Evolutionary conservation across 2,797 vertebrate genomes (phyloP).

Genomic region (Pangasius mekongensis): DNA sequence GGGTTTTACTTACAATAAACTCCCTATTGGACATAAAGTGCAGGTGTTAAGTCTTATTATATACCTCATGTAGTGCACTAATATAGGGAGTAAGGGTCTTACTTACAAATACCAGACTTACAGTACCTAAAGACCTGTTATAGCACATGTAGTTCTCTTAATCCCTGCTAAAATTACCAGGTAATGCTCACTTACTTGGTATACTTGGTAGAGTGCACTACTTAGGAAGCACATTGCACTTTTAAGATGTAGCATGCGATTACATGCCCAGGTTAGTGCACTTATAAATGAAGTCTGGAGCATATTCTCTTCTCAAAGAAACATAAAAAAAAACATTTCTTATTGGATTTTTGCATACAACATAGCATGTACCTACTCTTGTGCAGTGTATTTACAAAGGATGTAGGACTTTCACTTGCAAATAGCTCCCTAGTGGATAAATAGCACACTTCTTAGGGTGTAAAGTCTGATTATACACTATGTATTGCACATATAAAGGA

Average conservation of each 20-base stretch:
- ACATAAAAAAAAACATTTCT: too few species aligned
- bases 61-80: background rate
- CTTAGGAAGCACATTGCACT: background rate
- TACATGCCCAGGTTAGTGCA: background rate
- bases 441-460: background rate
- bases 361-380: too few species aligned
- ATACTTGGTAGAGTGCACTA: background rate
- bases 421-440: background rate
- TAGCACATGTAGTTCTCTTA: background rate
- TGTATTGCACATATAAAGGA: background rate
- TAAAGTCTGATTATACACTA: background rate
- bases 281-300: too few species aligned
- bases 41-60: background rate
- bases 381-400: too few species aligned
- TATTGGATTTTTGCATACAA: too few species aligned
- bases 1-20: background rate
- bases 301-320: too few species aligned
- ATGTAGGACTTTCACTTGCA: background rate
- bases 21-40: background rate
- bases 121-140: background rate
- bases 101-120: background rate
- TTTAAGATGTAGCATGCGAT: background rate
- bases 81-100: background rate
- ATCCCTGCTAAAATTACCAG: background rate
- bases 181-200: background rate